Conservation (phyloP, 2,113 vertebrate genomes). For the Hemichromis elongatus region DNA sequence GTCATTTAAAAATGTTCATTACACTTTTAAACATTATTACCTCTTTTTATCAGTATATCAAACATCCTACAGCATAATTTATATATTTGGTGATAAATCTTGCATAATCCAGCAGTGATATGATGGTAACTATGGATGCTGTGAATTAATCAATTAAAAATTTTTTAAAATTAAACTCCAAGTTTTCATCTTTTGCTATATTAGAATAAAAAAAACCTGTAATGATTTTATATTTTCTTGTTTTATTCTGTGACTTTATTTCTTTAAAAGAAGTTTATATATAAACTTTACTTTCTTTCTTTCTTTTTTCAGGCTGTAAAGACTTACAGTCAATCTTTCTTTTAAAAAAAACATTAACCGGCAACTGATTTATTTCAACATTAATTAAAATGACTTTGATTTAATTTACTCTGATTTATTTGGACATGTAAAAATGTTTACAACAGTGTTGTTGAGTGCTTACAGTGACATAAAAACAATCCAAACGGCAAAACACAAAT, state of each 20-base stretch:
- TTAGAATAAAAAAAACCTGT: rapidly evolving
- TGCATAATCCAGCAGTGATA: neutral
- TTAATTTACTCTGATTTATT: neutral
- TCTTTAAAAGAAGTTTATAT: neutral
- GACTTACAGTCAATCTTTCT: neutral
- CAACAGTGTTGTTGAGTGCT: neutral
- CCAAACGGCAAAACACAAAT: neutral
- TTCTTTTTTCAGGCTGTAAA: neutral
- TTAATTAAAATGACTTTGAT: neutral
- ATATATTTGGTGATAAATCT: neutral
- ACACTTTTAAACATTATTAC: neutral
- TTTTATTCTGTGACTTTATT: neutral
- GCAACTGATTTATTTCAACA: neutral
- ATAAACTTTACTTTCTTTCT: neutral
- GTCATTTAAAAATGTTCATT: neutral
- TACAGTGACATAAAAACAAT: neutral
- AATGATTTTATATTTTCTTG: neutral
- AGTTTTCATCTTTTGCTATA: neutral
- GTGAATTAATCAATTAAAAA: neutral
- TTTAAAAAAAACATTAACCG: neutral
- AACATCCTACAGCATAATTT: neutral
- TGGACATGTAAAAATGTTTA: neutral
- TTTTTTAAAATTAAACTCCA: neutral
- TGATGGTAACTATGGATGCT: neutral
- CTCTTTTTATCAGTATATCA: neutral